Conservation (phyloP, 2,113 vertebrate genomes). For the Heterocephalus glaber region DNA sequence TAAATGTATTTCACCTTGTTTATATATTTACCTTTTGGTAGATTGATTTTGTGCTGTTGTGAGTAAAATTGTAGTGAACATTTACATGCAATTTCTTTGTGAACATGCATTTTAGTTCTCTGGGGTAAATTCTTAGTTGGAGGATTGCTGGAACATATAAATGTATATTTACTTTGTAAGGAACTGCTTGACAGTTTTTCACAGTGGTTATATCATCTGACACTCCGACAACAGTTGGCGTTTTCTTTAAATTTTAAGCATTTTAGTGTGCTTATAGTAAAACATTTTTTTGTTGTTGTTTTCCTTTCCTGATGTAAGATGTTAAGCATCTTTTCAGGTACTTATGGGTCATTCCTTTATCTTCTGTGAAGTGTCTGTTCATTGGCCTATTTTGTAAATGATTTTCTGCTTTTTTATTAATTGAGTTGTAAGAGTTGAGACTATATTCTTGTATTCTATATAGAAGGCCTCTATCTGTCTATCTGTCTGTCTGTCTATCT, state of each 20-base stretch:
- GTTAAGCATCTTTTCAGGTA: constrained; percentile 24
- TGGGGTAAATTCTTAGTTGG: neutral
- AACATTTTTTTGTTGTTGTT: neutral
- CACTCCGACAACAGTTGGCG: neutral
- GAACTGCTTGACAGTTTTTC: no score
- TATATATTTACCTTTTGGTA: neutral
- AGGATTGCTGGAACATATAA: neutral
- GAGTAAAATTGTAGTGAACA: neutral
- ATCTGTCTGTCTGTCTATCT: neutral
- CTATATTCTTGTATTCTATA: neutral
- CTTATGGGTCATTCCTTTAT: neutral
- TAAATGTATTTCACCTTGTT: neutral
- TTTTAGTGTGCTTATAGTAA: neutral
- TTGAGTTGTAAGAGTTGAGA: neutral
- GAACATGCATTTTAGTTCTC: neutral
- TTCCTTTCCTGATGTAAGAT: neutral
- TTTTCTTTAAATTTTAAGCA: neutral
- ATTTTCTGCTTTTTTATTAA: neutral
- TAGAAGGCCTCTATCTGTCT: neutral
- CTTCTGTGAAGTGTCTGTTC: neutral
- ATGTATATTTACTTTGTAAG: no score
- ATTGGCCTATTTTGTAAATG: neutral
- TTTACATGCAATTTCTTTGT: constrained; percentile 2
- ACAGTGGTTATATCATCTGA: constrained; percentile 7
- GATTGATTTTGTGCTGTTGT: neutral